A percentile compares a stretch with the other conserved stretches of the same genome.
These are phyloP conservation scores for Ceyx erithaca DNA, from an alignment of 2,797 vertebrate species.

Conservation along the genomic window DNA sequence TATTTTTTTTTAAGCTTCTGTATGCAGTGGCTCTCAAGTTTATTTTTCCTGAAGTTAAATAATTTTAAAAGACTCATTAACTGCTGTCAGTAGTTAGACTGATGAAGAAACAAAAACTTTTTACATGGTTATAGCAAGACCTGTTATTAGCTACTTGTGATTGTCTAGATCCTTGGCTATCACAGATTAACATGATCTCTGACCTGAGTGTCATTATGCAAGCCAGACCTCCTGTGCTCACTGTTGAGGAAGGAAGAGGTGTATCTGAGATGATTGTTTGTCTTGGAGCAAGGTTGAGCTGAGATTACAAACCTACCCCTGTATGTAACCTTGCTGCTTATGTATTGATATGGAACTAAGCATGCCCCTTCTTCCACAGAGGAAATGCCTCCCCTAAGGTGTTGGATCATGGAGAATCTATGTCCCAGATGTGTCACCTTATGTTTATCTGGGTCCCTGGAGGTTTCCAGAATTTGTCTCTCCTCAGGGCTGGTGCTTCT, in stretches of 20 bases:
- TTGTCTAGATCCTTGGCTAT: not conserved
- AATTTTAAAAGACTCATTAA: not conserved
- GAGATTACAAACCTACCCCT: not conserved
- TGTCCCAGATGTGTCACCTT: not conserved
- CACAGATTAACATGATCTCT: not conserved
- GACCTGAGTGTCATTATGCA: not conserved
- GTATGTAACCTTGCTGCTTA: not conserved
- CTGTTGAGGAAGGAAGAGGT: not conserved
- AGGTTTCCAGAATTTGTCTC: not conserved
- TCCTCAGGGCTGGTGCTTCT: not conserved
- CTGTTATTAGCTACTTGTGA: not conserved
- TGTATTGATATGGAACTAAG: not conserved
- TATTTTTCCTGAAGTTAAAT: not conserved
- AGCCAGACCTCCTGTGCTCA: not conserved
- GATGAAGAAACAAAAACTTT: not conserved
- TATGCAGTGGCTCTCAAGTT: not conserved
- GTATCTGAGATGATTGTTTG: not conserved
- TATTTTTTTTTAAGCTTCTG: not conserved
- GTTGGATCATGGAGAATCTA: not conserved
- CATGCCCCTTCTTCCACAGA: not conserved
- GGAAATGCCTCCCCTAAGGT: not conserved
- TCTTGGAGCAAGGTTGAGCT: not conserved
- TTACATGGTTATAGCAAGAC: not conserved
- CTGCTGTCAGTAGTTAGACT: not conserved
- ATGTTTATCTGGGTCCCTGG: not conserved